Base-by-base conservation (phyloP, 2,888 invertebrate species). In the Saturnia japonica region DNA sequence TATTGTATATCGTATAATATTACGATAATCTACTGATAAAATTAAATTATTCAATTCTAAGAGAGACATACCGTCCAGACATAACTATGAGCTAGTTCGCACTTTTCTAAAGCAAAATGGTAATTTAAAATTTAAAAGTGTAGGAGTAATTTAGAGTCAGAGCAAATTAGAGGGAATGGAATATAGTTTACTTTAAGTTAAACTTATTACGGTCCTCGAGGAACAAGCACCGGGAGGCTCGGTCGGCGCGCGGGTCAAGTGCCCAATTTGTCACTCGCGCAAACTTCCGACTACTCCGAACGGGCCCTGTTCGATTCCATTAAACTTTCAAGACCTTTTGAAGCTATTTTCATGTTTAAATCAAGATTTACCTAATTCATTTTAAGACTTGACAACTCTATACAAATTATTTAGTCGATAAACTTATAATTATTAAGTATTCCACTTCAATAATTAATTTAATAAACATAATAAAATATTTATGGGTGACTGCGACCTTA, bases 151-250 rank as follows among this genome's bases (percentile, higher is more conserved):
- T 84, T 79, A 85, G 82, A 82, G 80, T 82, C 85, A 87, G 88
- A 82, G 88, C 88, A 92, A 93, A 94, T 93, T 93, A 93, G 89
- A 91, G 90, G 90, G 86, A 91, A 91, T 89, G 89, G 93, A 92
- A 93, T 93, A 93, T 93, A 94, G 94, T 94, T 94, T 93, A 93
- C 91, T 93, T 93, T 86, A 93, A 93, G 92, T 93, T 93, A 92
- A 93, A 93, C 90, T 93, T 94, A 94, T 93, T 93, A 93, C 91
- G 92, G 93, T 91, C 86, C 92, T 93, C 88, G 86, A 89, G 92
- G 86, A 91, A 91, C 93, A 92, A 88, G 90, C 89, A 86, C 89
- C 88, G 86, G 89, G 85, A 89, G 91, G 89, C 90, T 85, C 86
- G 87, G 82, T 82, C 86, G 85, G 85, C 85, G 86, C 84, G 86